A percentile compares a stretch with the other conserved stretches of the same genome.
These are phyloP conservation scores for Herminia tarsipennalis DNA, from an alignment of 2,888 invertebrate genomes.

Conservation along the genomic window DNA sequence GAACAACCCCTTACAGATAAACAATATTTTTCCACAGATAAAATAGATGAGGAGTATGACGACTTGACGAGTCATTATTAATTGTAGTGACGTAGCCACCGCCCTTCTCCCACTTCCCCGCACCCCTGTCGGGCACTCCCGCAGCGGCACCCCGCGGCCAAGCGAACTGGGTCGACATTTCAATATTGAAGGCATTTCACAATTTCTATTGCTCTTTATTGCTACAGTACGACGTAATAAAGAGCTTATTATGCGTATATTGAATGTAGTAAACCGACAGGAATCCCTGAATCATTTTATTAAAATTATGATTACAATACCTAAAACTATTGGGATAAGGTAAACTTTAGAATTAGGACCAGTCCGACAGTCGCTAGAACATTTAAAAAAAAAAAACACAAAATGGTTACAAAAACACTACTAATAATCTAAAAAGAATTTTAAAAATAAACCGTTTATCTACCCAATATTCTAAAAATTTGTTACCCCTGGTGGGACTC, in stretches of 20 bases:
- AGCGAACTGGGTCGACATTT: slow-evolving; percentile 77
- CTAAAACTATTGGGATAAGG: no score
- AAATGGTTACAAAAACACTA: not conserved
- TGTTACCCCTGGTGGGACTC: slow-evolving; percentile 90
- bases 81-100: slow-evolving; percentile 59
- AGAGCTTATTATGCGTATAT: slow-evolving; percentile 66
- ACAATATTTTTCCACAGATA: slow-evolving; percentile 46
- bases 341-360: no score
- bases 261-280: slow-evolving; percentile 57
- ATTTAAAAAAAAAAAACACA: not conserved
- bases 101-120: slow-evolving; percentile 22
- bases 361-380: no score
- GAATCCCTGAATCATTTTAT: slow-evolving; percentile 39
- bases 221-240: slow-evolving; percentile 71
- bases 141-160: slow-evolving; percentile 47
- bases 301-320: slow-evolving; percentile 27
- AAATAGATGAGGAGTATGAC: slow-evolving; percentile 64
- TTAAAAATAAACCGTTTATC: no score
- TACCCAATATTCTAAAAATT: no score
- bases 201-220: slow-evolving; percentile 75
- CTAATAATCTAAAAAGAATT: no score
- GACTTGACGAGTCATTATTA: slow-evolving; percentile 68
- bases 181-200: slow-evolving; percentile 81
- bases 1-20: not conserved
- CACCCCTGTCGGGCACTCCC: slow-evolving; percentile 36